These are phyloP conservation scores for Saturnia japonica DNA, from an alignment of 2,888 invertebrate genomes.

Conservation along the genomic window DNA sequence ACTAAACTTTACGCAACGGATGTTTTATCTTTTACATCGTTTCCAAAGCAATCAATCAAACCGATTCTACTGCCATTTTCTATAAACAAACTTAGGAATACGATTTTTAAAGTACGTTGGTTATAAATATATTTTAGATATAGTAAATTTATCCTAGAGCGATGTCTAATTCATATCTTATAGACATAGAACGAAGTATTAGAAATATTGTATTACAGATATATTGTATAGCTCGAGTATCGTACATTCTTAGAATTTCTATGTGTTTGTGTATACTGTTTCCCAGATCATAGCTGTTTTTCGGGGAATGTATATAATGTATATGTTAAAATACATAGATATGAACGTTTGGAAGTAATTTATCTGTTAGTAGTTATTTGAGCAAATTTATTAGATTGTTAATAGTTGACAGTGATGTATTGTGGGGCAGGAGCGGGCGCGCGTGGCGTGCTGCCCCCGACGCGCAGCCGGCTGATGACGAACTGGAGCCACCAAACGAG, in stretches of 20 bases:
- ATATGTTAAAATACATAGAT: not conserved
- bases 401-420: conserved; percentile 59
- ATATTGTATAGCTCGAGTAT: no score
- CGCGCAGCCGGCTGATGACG: conserved; percentile 71
- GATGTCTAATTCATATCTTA: not conserved
- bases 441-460: conserved; percentile 69
- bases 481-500: conserved; percentile 75
- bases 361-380: not conserved
- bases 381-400: conserved; percentile 1
- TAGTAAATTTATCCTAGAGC: not conserved
- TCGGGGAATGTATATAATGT: not conserved
- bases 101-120: not conserved
- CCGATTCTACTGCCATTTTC: not conserved
- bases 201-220: no score
- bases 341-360: not conserved
- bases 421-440: conserved; percentile 77
- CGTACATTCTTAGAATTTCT: not conserved
- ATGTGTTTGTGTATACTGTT: not conserved
- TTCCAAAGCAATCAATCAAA: not conserved
- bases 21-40: conserved; percentile 9
- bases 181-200: no score
- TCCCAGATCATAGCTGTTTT: not conserved
- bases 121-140: not conserved
- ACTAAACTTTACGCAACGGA: conserved; percentile 52
- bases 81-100: not conserved